A percentile compares a stretch with the other conserved stretches of the same genome.
phyloP scores from a whole-genome alignment of 2,797 vertebrate genomes.

The Crocodylus rhombifer region DNA sequence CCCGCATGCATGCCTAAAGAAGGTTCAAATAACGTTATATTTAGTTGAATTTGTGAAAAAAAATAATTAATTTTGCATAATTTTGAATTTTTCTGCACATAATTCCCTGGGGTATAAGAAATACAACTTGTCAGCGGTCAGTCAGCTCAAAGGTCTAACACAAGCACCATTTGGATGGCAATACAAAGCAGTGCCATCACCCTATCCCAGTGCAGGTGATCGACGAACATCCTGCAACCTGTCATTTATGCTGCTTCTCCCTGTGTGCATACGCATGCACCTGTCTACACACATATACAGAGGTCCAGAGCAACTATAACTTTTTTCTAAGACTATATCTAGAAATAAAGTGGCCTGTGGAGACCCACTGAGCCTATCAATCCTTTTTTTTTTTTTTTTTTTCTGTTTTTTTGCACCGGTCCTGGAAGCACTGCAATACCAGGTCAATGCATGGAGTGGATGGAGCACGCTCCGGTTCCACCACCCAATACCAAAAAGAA shows the following conservation, averaged over 20 bases:
- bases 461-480: no score
- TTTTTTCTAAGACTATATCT: background rate
- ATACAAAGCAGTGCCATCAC: background rate
- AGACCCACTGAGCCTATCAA: background rate
- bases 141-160: background rate
- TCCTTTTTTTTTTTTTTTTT: no score
- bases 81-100: no score
- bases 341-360: background rate
- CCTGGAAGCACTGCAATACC: no score
- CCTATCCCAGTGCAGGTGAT: fast-evolving
- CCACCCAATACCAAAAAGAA: no score
- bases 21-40: no score
- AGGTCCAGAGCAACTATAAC: background rate
- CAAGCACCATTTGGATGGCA: background rate
- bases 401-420: no score
- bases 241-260: background rate
- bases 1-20: no score
- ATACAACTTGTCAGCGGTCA: background rate
- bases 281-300: background rate
- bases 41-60: no score
- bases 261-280: fast-evolving
- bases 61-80: no score
- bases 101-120: no score
- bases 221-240: background rate
- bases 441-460: no score